Percentiles rank a stretch among this genome's conserved stretches.
Evolutionary conservation across 2,113 vertebrate genomes (phyloP).

Genomic region (Hymenochirus boettgeri): DNA sequence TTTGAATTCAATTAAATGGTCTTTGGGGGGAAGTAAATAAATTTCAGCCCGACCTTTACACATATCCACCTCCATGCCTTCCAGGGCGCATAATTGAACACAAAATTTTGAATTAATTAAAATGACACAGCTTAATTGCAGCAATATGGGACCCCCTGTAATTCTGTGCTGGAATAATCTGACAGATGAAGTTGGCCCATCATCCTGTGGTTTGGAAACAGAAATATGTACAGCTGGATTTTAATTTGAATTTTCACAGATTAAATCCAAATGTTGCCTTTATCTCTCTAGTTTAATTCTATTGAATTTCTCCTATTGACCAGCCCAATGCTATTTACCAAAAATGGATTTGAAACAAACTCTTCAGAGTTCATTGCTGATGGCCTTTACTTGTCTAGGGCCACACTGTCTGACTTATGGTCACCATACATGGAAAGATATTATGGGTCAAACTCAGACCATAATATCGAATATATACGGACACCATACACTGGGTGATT

Average conservation of each 20-base stretch:
- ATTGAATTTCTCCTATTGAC: constrained; percentile 5
- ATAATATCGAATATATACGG: no score
- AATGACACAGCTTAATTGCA: constrained; percentile 39
- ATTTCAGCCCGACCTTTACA: constrained; percentile 26
- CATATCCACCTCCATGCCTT: constrained; percentile 24
- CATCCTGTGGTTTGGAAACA: constrained; percentile 39
- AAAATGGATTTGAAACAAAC: constrained; percentile 9
- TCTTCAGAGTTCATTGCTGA: constrained; percentile 10
- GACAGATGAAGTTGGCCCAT: constrained; percentile 42
- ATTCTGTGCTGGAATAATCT: constrained; percentile 41
- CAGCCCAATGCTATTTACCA: constrained; percentile 22
- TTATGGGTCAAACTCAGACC: no score
- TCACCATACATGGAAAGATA: no score
- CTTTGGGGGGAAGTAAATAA: constrained; percentile 32
- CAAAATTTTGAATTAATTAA: constrained; percentile 40
- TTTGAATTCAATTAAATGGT: constrained; percentile 32
- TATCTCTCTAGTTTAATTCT: constrained; percentile 5
- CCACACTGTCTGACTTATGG: constrained; percentile 7
- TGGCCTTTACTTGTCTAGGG: not conserved
- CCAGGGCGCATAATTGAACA: constrained; percentile 36
- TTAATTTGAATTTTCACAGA: constrained; percentile 25
- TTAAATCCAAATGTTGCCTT: constrained; percentile 23
- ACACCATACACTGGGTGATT: no score
- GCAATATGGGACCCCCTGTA: constrained; percentile 40
- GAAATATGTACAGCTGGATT: constrained; percentile 42